A percentile compares a stretch with the other conserved stretches of the same genome.
Evolutionary conservation across 2,113 vertebrate species (phyloP).

Genomic region (Cyprinodon variegatus): DNA sequence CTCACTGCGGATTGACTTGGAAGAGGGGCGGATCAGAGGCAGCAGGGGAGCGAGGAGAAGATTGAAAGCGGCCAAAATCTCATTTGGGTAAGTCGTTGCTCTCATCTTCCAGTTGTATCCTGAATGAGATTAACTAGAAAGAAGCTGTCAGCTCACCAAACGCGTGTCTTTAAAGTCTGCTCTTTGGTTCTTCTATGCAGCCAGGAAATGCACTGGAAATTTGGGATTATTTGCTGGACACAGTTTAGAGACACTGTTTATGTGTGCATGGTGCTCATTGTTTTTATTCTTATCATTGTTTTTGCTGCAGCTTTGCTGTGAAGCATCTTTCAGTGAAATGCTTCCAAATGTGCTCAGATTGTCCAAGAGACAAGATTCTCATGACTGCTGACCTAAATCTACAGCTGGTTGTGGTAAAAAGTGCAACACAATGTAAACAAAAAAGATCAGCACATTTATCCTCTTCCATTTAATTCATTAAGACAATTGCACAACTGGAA

Average conservation of each 20-base stretch:
- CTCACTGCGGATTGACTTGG: slow-evolving; percentile 68
- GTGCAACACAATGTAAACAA: slow-evolving; percentile 49
- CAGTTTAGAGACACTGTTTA: slow-evolving; percentile 9
- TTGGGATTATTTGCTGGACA: background rate
- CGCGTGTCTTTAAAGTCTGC: background rate
- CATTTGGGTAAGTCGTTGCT: slow-evolving; percentile 66
- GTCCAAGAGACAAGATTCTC: slow-evolving; percentile 28
- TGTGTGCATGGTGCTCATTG: slow-evolving; percentile 12
- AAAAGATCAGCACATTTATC: background rate
- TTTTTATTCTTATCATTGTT: slow-evolving; percentile 1
- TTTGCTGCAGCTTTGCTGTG: background rate
- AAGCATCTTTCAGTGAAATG: slow-evolving; percentile 19
- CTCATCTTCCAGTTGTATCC: slow-evolving; percentile 15
- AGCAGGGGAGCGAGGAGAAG: slow-evolving; percentile 45
- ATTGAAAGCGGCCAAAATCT: slow-evolving; percentile 58
- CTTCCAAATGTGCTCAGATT: slow-evolving; percentile 7
- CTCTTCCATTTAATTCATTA: background rate
- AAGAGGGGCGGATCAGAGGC: slow-evolving; percentile 40
- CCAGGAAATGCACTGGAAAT: slow-evolving; percentile 23
- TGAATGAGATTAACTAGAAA: background rate
- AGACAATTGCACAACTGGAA: slow-evolving; percentile 18
- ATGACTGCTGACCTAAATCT: slow-evolving; percentile 61
- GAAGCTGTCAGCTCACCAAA: slow-evolving; percentile 19
- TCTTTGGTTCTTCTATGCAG: background rate
- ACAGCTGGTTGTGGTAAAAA: slow-evolving; percentile 56